phyloP scores from a whole-genome alignment of 1,140 invertebrate genomes.

The Leguminivora glycinivorella region DNA sequence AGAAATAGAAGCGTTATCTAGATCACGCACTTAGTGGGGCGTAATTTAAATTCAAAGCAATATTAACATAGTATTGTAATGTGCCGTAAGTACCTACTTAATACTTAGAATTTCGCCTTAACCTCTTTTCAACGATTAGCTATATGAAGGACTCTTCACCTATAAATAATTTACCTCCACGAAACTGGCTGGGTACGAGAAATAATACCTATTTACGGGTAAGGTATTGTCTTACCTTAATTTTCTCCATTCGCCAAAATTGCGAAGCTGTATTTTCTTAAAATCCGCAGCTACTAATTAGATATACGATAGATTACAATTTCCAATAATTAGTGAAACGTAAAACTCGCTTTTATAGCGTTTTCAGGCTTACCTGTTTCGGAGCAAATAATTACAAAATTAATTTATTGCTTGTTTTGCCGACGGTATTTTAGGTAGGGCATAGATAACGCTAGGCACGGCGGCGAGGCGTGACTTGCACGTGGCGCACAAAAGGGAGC shows the following conservation, averaged over 20 bases:
- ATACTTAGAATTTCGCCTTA: too few relatives aligned
- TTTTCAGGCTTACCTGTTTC: slow-evolving; percentile 4
- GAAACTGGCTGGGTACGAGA: neutral
- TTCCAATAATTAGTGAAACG: neutral
- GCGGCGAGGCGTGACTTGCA: slow-evolving; percentile 31
- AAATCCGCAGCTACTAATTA: neutral
- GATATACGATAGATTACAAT: slow-evolving; percentile 3
- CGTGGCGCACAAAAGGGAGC: slow-evolving; percentile 25
- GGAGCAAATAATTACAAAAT: slow-evolving; percentile 9
- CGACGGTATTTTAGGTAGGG: slow-evolving; percentile 15
- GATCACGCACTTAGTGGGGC: too few relatives aligned
- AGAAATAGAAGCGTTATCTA: neutral
- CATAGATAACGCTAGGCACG: slow-evolving; percentile 30
- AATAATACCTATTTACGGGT: neutral
- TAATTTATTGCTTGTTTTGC: slow-evolving; percentile 17
- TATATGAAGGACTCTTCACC: slow-evolving; percentile 7
- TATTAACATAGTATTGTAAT: too few relatives aligned
- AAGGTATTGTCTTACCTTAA: neutral
- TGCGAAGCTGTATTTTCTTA: neutral
- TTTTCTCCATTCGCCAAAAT: neutral
- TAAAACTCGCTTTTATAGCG: neutral
- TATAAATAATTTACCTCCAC: neutral
- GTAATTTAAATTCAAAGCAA: too few relatives aligned
- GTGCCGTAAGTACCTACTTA: too few relatives aligned
- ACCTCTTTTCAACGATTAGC: neutral